Percentiles rank a stretch among this genome's conserved stretches.
Evolutionary conservation across 2,888 invertebrate genomes (phyloP).

Genomic region (Alloplasta piceator): DNA sequence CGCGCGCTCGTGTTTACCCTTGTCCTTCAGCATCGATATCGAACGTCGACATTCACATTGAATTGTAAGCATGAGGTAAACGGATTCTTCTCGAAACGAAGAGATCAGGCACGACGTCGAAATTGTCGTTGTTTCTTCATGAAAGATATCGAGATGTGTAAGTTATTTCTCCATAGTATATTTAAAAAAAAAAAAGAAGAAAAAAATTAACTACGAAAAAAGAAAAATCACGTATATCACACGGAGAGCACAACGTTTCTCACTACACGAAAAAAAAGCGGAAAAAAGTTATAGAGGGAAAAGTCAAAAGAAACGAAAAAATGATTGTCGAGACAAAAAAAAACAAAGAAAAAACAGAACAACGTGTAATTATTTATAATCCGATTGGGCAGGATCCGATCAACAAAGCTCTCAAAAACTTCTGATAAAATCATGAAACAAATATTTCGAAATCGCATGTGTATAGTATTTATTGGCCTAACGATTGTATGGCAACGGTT

Average conservation of each 20-base stretch:
- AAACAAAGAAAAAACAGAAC: slow-evolving; percentile 39
- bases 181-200: slow-evolving; percentile 27
- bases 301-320: slow-evolving; percentile 31
- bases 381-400: slow-evolving; percentile 80
- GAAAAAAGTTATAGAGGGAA: slow-evolving; percentile 37
- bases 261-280: slow-evolving; percentile 45
- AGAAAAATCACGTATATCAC: slow-evolving; percentile 30
- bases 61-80: slow-evolving; percentile 43
- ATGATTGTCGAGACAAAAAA: slow-evolving; percentile 18
- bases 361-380: slow-evolving; percentile 49
- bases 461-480: slow-evolving; percentile 81
- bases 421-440: slow-evolving; percentile 54
- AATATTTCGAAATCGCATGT: slow-evolving; percentile 62
- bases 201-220: slow-evolving; percentile 10
- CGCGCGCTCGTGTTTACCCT: slow-evolving; percentile 10
- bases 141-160: slow-evolving; percentile 28
- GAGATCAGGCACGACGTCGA: slow-evolving; percentile 4
- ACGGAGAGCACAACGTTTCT: slow-evolving; percentile 51
- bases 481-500: slow-evolving; percentile 66
- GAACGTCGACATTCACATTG: slow-evolving; percentile 26
- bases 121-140: slow-evolving; percentile 12
- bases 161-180: slow-evolving; percentile 51
- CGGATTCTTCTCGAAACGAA: slow-evolving; percentile 15
- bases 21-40: slow-evolving; percentile 18
- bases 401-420: slow-evolving; percentile 58